Evolutionary conservation across 2,797 vertebrate genomes (phyloP).

Genomic region (Gorsachius magnificus): DNA sequence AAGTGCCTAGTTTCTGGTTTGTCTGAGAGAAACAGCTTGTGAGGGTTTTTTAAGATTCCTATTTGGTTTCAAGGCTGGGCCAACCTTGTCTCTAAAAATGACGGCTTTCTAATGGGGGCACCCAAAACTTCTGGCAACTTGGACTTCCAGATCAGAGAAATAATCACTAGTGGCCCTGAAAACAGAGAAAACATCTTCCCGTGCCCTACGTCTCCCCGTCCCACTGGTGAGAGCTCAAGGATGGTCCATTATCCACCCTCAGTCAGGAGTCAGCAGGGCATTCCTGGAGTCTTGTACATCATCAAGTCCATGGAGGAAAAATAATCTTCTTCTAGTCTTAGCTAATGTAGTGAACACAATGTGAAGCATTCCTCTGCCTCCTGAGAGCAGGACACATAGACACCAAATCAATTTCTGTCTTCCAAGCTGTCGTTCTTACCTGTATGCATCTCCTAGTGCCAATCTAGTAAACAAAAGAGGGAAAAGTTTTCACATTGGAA

Average conservation of each 20-base stretch:
- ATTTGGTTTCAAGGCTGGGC: background rate
- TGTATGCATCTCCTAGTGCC: background rate
- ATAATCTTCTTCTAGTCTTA: background rate
- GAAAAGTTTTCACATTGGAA: background rate
- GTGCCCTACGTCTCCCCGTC: accelerated
- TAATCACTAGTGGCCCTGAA: background rate
- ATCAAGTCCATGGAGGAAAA: background rate
- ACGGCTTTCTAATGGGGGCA: background rate
- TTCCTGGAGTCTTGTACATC: background rate
- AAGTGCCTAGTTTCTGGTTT: background rate
- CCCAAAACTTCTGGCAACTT: background rate
- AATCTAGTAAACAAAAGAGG: background rate
- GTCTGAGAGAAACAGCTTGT: background rate
- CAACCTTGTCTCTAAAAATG: background rate
- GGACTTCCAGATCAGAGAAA: background rate
- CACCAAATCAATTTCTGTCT: background rate
- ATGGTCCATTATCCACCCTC: background rate
- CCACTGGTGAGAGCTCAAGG: background rate
- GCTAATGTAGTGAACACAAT: background rate
- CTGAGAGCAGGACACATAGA: background rate
- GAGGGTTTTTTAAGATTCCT: background rate
- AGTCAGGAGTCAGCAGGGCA: background rate
- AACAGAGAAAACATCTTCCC: background rate
- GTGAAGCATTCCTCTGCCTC: background rate
- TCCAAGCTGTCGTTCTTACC: background rate